phyloP scores from a whole-genome alignment of 2,888 invertebrate species.

The Tanytarsus gracilentus region DNA sequence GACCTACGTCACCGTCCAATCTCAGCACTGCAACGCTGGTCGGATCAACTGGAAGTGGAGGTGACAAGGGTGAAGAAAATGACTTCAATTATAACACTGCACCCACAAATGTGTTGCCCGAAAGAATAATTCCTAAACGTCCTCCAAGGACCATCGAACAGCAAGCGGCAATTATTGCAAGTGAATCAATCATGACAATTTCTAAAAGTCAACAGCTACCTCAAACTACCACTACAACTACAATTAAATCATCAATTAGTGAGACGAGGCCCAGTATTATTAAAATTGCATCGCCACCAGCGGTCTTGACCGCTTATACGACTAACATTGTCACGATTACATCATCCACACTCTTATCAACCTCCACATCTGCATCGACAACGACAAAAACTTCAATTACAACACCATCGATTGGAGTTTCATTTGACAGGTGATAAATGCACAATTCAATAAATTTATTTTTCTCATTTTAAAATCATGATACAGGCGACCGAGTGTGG shows the following conservation, averaged over 20 bases:
- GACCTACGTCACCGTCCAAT: conserved; percentile 64
- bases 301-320: not conserved
- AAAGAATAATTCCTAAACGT: conserved; percentile 31
- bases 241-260: not conserved
- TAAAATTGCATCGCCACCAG: not conserved
- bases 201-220: conserved; percentile 29
- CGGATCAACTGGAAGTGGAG: conserved; percentile 51
- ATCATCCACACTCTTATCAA: conserved; percentile 5
- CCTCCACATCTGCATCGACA: not conserved
- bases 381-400: conserved; percentile 13
- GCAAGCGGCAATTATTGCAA: conserved; percentile 30
- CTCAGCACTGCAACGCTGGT: conserved; percentile 64
- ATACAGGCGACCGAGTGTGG: conserved; percentile 33
- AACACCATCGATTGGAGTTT: conserved; percentile 14
- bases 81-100: conserved; percentile 32
- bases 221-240: conserved; percentile 21
- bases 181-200: conserved; percentile 30
- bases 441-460: not conserved
- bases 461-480: no score
- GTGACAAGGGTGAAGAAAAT: conserved; percentile 41
- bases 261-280: conserved; percentile 17
- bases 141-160: conserved; percentile 33
- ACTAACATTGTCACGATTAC: conserved; percentile 31
- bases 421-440: conserved; percentile 16
- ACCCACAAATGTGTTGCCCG: conserved; percentile 32